Base-by-base conservation (phyloP, 2,113 vertebrate species). In the Laterallus jamaicensis region DNA sequence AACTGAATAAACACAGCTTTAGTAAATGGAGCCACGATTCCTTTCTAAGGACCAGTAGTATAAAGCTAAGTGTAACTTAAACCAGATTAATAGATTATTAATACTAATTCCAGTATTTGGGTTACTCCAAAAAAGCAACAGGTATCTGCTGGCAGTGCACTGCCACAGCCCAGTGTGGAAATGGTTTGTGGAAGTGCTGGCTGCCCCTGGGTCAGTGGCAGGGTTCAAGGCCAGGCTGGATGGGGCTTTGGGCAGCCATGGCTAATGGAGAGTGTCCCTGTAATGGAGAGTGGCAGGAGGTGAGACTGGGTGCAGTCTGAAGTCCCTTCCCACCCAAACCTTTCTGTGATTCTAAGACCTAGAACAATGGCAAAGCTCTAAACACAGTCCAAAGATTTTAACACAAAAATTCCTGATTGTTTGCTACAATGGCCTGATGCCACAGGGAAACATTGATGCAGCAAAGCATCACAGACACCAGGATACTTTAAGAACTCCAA, bases 401-500 rank as follows among this genome's bases (percentile, higher is more conserved):
- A 73, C 16, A 37, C 21, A 67, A 20, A 59, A 62, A 59, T 37
- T 55, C 42, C 24, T 1, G 0, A 31, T 19, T 1, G 0, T 39
- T 76, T 52, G 6, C 19, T 82, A 3, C 8, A 44, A 29, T 3
- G 14, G 40, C 26, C 28, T 12, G 11, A 39, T 21, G 3, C 26
- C 22, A 9, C 32, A 11, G 42, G 26, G 64, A 77, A 21, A 16
- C 21, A 37, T 32, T 2, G 28, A 39, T 18, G 42, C 19, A 58
- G 26, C 49, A 37, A 70, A 22, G 28, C 56, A 58, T 28, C 16
- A 67, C 52, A 42, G 24, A 88, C 32, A 22, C 4, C 31, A 63
- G 19, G 19, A 77, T 20, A 12, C 19, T 58, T 70, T 21, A 54
- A 47, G 14, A 40, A 6, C 52, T 22, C n/a, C 44, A 24, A 54